Base-by-base conservation (phyloP, 2,888 invertebrate genomes). In the Ellobium chinense region DNA sequence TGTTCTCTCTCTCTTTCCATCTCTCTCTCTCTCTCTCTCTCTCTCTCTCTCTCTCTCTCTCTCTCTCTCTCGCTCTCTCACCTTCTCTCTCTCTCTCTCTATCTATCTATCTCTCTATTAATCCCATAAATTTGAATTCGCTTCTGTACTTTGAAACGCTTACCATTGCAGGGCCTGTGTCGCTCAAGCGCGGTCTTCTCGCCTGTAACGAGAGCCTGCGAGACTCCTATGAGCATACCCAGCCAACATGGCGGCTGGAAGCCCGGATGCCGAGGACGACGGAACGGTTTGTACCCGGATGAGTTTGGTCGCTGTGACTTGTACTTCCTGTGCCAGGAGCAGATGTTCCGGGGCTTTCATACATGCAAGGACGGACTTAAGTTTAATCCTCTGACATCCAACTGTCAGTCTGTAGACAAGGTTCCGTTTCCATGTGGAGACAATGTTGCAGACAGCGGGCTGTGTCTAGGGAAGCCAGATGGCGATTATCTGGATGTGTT, bases 381-480 rank as follows among this genome's bases (percentile, higher is more conserved):
- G 56, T 86, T 85, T 62, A 77, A 85, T 62, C 86, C 85, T 18
- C 63, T 80, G 2, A 82, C 80, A 54, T 77, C 72, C 18, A 78
- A 62, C 3, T 86, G 86, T 56, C 76, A 82, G 24, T 72, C 82
- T 1, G 66, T 83, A 3, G 82, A 83, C 1, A 66, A 73, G 27
- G 86, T 87, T 9, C 87, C 87, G n/a, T 84, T 83, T 62, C 85
- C 85, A 0, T 86, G 85, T 46, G 88, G 88, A 0, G 87, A 87
- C 63, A 78, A 79, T 66, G n/a, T 27, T 5, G 80, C 78, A 68
- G 84, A 84, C 78, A 84, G 82, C 7, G 82, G 82, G 68, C 46
- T 84, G 34, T 88, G 88, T 78, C 62, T 37, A 0, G 72, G 76
- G 2, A 82, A 82, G 58, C 36, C 62, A 0, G 85, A 87, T 79